Conservation (phyloP, 2,113 vertebrate species). For the Antigone vipio region DNA sequence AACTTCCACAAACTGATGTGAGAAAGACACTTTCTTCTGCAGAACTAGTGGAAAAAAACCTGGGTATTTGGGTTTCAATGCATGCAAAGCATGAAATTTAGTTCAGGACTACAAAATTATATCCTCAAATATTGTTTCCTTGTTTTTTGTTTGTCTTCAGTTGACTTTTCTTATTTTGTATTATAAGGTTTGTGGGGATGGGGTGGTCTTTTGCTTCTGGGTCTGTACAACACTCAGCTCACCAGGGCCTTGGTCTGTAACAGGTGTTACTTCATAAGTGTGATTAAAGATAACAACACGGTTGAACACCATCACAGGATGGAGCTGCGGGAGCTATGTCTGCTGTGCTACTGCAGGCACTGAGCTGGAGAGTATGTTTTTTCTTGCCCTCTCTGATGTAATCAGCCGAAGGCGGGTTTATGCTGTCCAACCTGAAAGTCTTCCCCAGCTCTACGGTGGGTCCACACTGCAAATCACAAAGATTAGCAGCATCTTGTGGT, state of each 20-base stretch:
- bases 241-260: background rate
- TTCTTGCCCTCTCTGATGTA: background rate
- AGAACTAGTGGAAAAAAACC: background rate
- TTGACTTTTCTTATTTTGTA: background rate
- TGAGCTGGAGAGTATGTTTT: background rate
- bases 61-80: background rate
- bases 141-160: background rate
- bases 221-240: background rate
- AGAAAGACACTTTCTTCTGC: background rate
- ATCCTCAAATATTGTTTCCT: background rate
- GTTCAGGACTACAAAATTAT: background rate
- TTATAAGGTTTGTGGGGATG: background rate
- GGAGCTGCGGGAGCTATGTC: background rate
- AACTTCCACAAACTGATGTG: background rate
- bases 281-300: rapidly evolving
- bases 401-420: background rate
- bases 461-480: background rate
- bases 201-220: background rate
- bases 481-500: background rate
- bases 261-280: background rate
- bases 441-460: background rate
- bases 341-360: background rate
- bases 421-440: background rate
- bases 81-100: background rate
- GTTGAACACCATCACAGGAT: background rate